Base-by-base conservation (phyloP, 2,797 vertebrate genomes). In the Coregonus ussuriensis region DNA sequence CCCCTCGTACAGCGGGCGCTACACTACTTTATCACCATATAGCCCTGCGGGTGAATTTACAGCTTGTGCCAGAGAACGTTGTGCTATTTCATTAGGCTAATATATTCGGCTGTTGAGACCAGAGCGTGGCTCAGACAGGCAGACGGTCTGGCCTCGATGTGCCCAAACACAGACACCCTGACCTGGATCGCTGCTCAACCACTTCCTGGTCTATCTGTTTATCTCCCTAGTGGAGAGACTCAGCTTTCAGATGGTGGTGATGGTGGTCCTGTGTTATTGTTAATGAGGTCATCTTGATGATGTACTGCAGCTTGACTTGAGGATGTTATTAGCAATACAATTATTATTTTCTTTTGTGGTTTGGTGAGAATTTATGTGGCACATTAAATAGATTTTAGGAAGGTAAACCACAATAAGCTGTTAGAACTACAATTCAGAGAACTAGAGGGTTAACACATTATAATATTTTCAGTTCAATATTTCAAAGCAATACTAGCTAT, bases 11-110 rank as follows among this genome's bases (percentile, higher is more conserved):
- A 71, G 78, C 73, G 69, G 41, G 80, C 3, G 2, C 89, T 82
- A 81, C 14, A 71, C 68, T 82, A 79, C 84, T 93, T 92, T 82
- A 92, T 93, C 90, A 92, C 84, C 11, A 18, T 13, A 77, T 83
- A 83, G 81, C 81, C 71, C 83, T 41, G 74, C 77, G 78, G 81
- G 78, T 65, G 82, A 82, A 89, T 91, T 89, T 91, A 92, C 84
- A 82, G 81, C 54, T 86, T 21, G 77, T 81, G 86, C 80, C 83
- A 73, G 78, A 47, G 75, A 67, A 51, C 78, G 79, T 79, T 72
- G 79, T 68, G 82, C 87, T 86, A 68, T 92, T 93, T 93, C 92
- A 93, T 94, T 91, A 93, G 86, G 81, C 88, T 91, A 91, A 94
- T 93, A 90, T 89, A 94, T 94, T 91, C 92, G 83, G 78, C 41